These are phyloP conservation scores for Leucania comma DNA, from an alignment of 2,888 invertebrate species.

Conservation along the genomic window DNA sequence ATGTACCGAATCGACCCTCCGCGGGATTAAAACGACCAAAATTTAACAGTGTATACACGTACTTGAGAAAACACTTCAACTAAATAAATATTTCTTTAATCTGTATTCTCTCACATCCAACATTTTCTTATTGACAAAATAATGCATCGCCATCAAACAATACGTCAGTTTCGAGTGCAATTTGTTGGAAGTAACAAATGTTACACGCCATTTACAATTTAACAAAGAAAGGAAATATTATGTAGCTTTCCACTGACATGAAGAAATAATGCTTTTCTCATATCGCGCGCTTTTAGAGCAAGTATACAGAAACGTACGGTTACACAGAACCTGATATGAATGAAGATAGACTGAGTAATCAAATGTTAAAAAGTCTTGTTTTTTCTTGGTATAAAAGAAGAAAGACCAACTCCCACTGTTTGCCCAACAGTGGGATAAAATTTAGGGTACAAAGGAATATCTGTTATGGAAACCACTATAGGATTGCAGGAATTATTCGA, in stretches of 20 bases:
- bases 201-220: conserved; percentile 43
- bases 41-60: no score
- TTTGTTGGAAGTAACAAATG: conserved; percentile 48
- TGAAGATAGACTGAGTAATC: background rate
- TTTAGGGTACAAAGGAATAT: no score
- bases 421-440: no score
- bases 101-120: background rate
- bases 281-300: conserved; percentile 7
- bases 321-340: background rate
- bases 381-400: no score
- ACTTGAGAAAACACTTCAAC: no score
- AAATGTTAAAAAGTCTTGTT: no score
- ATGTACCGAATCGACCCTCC: no score
- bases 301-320: conserved; percentile 6
- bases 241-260: conserved; percentile 5
- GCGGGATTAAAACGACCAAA: no score
- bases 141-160: conserved; percentile 15
- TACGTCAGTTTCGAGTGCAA: conserved; percentile 36
- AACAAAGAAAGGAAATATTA: conserved; percentile 13
- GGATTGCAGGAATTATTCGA: no score
- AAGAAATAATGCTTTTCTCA: conserved; percentile 26
- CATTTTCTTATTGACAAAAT: conserved; percentile 1
- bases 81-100: background rate
- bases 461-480: no score
- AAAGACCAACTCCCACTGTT: no score